Conservation (phyloP, 2,888 invertebrate genomes). For the Tanaodytes sp. region DNA sequence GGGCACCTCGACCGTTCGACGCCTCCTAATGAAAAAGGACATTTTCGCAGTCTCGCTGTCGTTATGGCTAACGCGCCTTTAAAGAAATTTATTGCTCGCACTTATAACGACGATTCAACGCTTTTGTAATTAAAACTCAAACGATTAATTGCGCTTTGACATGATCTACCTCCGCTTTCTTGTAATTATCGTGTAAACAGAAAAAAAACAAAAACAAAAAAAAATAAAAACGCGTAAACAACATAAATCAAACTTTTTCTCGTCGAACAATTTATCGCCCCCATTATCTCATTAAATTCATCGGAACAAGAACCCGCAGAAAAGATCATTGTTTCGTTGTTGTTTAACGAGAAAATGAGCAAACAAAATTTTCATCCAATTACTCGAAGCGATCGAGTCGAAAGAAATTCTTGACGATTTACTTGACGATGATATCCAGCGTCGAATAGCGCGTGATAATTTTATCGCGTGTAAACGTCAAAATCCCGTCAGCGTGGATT, state of each 20-base stretch:
- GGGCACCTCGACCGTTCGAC: constrained; percentile 27
- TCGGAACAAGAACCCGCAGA: too few species aligned
- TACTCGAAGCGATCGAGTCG: too few species aligned
- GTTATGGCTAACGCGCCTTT: constrained; percentile 6
- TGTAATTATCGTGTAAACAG: background rate
- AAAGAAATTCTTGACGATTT: too few species aligned
- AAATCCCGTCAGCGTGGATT: background rate
- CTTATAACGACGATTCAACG: constrained; percentile 23
- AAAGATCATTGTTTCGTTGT: too few species aligned
- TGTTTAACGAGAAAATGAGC: too few species aligned
- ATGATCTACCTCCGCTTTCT: constrained; percentile 6
- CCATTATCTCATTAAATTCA: too few species aligned
- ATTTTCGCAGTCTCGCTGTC: constrained; percentile 9
- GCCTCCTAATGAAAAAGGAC: constrained; percentile 25
- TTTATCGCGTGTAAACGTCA: background rate
- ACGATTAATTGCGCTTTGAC: constrained; percentile 1
- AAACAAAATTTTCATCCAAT: too few species aligned
- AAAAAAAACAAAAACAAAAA: too few species aligned
- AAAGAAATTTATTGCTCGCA: constrained; percentile 28
- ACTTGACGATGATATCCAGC: background rate
- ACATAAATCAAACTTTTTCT: background rate
- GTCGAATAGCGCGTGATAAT: constrained; percentile 3
- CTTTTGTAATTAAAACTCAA: constrained; percentile 23
- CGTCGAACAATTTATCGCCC: background rate
- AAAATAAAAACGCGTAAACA: too few species aligned